phyloP scores from a whole-genome alignment of 2,888 invertebrate genomes.

The Aphodius sticticus region DNA sequence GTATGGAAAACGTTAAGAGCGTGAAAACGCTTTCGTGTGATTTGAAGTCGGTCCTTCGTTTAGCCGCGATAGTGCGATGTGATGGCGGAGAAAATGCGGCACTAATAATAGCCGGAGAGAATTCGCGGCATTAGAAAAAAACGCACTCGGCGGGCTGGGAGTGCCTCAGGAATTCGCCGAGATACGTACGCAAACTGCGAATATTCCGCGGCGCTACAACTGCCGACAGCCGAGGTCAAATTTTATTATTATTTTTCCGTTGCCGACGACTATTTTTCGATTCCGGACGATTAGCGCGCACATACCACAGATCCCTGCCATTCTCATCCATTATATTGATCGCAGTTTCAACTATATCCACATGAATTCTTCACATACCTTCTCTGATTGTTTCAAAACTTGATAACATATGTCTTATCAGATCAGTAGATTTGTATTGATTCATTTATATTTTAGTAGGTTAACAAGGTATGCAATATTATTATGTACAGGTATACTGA shows the following conservation, averaged over 20 bases:
- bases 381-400: neutral
- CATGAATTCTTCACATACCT: neutral
- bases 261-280: neutral
- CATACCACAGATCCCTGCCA: neutral
- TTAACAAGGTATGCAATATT: too few relatives aligned
- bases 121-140: constrained; percentile 4
- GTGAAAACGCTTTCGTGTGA: neutral
- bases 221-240: neutral
- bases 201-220: neutral
- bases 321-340: neutral
- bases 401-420: neutral
- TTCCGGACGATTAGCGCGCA: neutral
- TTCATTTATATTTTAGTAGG: too few relatives aligned
- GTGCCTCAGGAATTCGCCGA: neutral
- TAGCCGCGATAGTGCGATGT: neutral
- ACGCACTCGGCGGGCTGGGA: neutral
- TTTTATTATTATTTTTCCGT: constrained; percentile 4
- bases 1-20: too few relatives aligned
- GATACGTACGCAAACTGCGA: neutral
- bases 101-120: neutral
- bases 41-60: neutral
- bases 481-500: too few relatives aligned
- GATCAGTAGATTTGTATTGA: too few relatives aligned
- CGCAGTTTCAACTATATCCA: neutral
- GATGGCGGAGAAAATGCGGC: neutral